phyloP scores from a whole-genome alignment of 1,140 invertebrate species.

The Neoseiulus cucumeris region DNA sequence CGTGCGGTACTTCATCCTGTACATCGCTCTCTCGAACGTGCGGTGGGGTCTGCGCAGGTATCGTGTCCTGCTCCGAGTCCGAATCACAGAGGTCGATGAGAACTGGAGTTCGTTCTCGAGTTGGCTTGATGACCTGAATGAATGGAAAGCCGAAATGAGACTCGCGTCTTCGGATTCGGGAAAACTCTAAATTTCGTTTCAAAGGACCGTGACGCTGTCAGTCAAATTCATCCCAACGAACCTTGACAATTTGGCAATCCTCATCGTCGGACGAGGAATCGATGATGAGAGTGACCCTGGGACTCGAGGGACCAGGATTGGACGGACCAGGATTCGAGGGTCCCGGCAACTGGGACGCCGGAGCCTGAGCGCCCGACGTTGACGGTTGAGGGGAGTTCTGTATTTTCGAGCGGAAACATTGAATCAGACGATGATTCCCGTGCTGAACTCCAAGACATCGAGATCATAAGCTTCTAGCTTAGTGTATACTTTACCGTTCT shows the following conservation, averaged over 20 bases:
- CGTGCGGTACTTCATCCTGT: too few species aligned
- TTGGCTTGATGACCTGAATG: background rate
- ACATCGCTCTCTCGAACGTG: too few species aligned
- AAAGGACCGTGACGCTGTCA: too few species aligned
- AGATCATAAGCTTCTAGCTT: background rate
- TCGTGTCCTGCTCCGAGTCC: background rate
- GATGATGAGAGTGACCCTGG: background rate
- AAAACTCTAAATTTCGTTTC: too few species aligned
- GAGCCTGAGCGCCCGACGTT: background rate
- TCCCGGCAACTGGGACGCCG: background rate
- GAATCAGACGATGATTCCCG: background rate
- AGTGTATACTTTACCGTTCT: background rate
- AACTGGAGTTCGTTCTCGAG: constrained; percentile 1
- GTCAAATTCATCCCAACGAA: background rate
- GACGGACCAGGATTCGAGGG: too few species aligned
- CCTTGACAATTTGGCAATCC: constrained; percentile 7
- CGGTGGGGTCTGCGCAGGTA: background rate
- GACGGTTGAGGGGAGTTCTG: constrained; percentile 1
- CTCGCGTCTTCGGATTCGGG: too few species aligned
- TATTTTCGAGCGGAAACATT: background rate
- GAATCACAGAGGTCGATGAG: constrained; percentile 5
- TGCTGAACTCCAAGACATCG: background rate
- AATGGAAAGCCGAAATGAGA: too few species aligned
- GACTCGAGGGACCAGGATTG: background rate
- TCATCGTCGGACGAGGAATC: constrained; percentile 2